Percentiles rank a stretch among this genome's conserved stretches.
Conservation (phyloP, 2,113 vertebrate species). For the Hydrolagus affinis region DNA sequence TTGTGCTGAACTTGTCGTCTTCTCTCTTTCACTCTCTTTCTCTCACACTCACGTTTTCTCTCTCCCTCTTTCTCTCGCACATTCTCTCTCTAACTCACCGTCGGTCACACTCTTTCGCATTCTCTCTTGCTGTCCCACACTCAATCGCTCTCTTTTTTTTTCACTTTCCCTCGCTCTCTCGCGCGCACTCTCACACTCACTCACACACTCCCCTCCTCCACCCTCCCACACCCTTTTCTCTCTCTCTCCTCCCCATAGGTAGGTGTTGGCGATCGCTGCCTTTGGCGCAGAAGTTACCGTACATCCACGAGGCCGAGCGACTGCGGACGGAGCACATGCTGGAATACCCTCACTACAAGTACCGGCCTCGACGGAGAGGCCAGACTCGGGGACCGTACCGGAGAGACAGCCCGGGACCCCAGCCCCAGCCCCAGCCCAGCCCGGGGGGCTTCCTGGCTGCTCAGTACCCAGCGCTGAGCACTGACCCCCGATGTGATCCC, state of each 20-base stretch:
- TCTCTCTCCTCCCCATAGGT: slow-evolving; percentile 54
- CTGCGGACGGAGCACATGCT: slow-evolving; percentile 93
- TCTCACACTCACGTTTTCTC: no score
- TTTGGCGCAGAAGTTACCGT: slow-evolving; percentile 80
- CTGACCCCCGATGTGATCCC: no score
- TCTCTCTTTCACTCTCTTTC: no score
- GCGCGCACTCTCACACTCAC: neutral
- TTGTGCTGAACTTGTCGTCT: no score
- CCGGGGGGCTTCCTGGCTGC: no score
- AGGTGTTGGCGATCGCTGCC: slow-evolving; percentile 90
- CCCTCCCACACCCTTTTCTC: no score
- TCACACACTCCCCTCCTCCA: neutral
- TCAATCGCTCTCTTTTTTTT: neutral
- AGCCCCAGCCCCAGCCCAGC: no score
- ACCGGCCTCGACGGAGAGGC: slow-evolving; percentile 78
- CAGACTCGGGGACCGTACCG: slow-evolving; percentile 8
- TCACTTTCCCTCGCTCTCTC: neutral
- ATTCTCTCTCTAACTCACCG: no score
- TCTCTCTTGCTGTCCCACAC: neutral
- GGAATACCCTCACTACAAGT: slow-evolving; percentile 97
- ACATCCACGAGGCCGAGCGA: slow-evolving; percentile 92
- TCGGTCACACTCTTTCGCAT: no score
- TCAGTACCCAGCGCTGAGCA: no score
- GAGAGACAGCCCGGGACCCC: neutral
- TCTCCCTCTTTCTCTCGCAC: no score